Conservation (phyloP, 2,797 vertebrate species). For the Sebastes steindachneri region DNA sequence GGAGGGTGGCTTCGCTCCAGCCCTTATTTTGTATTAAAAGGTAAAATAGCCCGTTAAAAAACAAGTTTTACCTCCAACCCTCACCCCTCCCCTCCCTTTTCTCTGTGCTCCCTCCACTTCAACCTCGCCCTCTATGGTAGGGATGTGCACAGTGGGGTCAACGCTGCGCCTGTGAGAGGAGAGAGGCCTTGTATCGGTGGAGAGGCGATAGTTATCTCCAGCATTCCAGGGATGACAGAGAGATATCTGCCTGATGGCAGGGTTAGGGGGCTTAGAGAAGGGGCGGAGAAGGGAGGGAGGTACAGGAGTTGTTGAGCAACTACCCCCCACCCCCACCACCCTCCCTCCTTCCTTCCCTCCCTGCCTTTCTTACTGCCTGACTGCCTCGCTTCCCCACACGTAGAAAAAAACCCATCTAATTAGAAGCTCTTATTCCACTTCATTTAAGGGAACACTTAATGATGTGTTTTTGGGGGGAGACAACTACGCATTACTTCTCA, state of each 20-base stretch:
- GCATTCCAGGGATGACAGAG: conserved; percentile 95
- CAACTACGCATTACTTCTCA: conserved; percentile 82
- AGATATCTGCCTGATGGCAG: conserved; percentile 85
- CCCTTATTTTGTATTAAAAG: conserved; percentile 74
- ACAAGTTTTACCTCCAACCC: conserved; percentile 58
- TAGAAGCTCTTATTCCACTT: conserved; percentile 86
- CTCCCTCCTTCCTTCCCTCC: conserved; percentile 56
- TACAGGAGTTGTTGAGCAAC: conserved; percentile 75
- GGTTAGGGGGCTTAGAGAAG: conserved; percentile 76
- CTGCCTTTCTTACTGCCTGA: conserved; percentile 76
- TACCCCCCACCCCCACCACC: conserved; percentile 9
- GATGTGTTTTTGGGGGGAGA: conserved; percentile 81
- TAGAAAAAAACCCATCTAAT: conserved; percentile 78
- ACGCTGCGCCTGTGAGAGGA: conserved; percentile 70
- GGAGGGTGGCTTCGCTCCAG: conserved; percentile 55
- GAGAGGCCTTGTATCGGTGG: conserved; percentile 81
- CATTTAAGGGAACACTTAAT: conserved; percentile 86
- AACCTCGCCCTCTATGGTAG: conserved; percentile 64
- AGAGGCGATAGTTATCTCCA: conserved; percentile 91
- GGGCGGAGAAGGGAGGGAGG: conserved; percentile 67
- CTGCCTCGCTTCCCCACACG: conserved; percentile 75
- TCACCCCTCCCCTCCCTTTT: conserved; percentile 21
- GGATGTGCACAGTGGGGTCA: conserved; percentile 85
- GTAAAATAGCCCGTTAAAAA: conserved; percentile 74
- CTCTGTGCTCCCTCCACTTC: conserved; percentile 42